Conservation (phyloP, 2,888 invertebrate species). For the Leptura quadrifasciata region DNA sequence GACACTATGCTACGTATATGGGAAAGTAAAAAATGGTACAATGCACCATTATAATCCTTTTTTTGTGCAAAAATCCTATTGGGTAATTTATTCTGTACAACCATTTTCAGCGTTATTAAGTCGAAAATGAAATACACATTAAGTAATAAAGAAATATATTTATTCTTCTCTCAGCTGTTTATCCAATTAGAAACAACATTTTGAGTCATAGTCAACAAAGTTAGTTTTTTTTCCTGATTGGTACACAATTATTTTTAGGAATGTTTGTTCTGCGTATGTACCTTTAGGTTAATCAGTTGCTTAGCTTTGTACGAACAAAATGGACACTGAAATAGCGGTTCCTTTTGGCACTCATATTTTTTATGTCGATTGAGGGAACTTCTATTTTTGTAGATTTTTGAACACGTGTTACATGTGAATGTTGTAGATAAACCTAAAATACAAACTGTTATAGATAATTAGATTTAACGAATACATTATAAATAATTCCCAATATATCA, state of each 20-base stretch:
- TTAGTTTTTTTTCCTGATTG: too few species aligned
- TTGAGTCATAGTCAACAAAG: too few species aligned
- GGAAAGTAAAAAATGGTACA: too few species aligned
- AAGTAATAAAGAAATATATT: background rate
- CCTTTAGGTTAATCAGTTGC: slow-evolving; percentile 85
- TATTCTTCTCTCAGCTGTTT: background rate
- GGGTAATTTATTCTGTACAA: too few species aligned
- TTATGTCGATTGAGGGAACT: slow-evolving; percentile 48
- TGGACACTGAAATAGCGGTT: slow-evolving; percentile 51
- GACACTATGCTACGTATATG: too few species aligned
- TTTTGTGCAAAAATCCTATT: too few species aligned
- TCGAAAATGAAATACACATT: background rate
- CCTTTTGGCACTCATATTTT: slow-evolving; percentile 56
- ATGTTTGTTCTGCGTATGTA: slow-evolving; percentile 78
- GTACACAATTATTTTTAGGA: background rate
- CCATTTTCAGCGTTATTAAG: too few species aligned
- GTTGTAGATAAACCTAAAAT: slow-evolving; percentile 13
- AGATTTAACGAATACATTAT: too few species aligned
- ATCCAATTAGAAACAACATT: too few species aligned
- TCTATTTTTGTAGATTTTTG: slow-evolving; percentile 48
- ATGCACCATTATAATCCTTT: too few species aligned
- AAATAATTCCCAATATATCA: background rate
- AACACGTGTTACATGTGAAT: slow-evolving; percentile 46
- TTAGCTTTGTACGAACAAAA: slow-evolving; percentile 83
- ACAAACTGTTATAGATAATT: background rate